Evolutionary conservation across 2,113 vertebrate genomes (phyloP).

Genomic region (Sardina pilchardus): DNA sequence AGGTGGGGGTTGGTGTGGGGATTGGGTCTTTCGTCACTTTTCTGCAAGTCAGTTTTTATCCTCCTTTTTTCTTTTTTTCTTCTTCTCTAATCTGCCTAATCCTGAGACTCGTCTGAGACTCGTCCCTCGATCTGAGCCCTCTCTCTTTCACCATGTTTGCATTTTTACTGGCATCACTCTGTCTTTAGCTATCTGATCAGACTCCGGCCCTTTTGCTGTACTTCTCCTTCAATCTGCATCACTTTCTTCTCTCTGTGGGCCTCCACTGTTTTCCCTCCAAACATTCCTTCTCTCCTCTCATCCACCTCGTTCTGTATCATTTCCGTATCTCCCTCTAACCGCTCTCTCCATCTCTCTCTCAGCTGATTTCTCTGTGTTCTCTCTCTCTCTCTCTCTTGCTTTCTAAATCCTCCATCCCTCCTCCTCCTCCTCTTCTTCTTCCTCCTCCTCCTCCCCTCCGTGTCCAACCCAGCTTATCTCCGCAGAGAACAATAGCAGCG

Average conservation of each 20-base stretch:
- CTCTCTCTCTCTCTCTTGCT: background rate
- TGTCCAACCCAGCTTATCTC: conserved; percentile 41
- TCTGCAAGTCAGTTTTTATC: background rate
- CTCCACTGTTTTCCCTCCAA: conserved; percentile 42
- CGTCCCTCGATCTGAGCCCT: conserved; percentile 38
- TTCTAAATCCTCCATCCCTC: background rate
- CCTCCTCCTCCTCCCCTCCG: conserved; percentile 8
- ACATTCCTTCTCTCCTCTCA: background rate
- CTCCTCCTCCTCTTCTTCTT: background rate
- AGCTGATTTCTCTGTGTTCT: no score
- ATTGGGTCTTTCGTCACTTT: background rate
- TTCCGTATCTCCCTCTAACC: background rate
- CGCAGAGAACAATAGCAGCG: conserved; percentile 53
- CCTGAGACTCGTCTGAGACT: background rate
- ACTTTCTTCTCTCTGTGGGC: conserved; percentile 44
- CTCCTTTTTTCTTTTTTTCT: background rate
- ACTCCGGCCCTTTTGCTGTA: background rate
- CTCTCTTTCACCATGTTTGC: background rate
- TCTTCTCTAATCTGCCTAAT: background rate
- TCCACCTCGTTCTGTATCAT: conserved; percentile 24
- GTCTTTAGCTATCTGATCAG: background rate
- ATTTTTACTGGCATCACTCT: background rate
- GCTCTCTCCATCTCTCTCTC: background rate
- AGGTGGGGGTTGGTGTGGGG: background rate
- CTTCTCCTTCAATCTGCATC: background rate